Evolutionary conservation across 2,888 invertebrate species (phyloP).

Genomic region (Ichneumoninae sp.): DNA sequence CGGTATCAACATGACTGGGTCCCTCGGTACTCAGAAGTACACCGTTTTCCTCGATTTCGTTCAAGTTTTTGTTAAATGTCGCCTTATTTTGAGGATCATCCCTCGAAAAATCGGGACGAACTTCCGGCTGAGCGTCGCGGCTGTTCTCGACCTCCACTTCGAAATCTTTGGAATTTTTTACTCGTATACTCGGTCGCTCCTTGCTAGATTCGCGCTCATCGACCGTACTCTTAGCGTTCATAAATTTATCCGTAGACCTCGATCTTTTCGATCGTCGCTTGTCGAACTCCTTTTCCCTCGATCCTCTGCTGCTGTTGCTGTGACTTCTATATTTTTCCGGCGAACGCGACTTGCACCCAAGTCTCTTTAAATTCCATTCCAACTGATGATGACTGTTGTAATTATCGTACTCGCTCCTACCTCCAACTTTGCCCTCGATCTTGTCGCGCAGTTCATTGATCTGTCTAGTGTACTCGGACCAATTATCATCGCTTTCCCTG

Average conservation of each 20-base stretch:
- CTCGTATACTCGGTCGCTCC: neutral
- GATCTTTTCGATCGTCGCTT: neutral
- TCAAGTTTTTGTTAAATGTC: neutral
- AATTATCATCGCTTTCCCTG: slow-evolving; percentile 2
- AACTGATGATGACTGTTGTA: slow-evolving; percentile 33
- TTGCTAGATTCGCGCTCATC: neutral
- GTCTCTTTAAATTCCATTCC: slow-evolving; percentile 11
- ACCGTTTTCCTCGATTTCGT: neutral
- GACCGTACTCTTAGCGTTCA: neutral
- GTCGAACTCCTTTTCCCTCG: neutral
- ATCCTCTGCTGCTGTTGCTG: slow-evolving; percentile 3
- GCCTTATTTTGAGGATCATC: neutral
- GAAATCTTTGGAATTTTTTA: slow-evolving; percentile 14
- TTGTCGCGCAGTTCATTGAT: slow-evolving; percentile 19
- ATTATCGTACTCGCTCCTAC: slow-evolving; percentile 26
- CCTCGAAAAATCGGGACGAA: neutral
- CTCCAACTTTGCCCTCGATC: slow-evolving; percentile 22
- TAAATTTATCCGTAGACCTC: slow-evolving; percentile 17
- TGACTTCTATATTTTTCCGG: slow-evolving; percentile 37
- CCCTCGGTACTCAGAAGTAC: neutral
- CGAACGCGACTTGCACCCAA: slow-evolving; percentile 30
- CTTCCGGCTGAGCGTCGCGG: neutral
- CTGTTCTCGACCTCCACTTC: neutral
- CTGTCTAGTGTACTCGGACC: neutral
- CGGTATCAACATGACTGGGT: slow-evolving; percentile 12